Evolutionary conservation across 2,888 invertebrate species (phyloP).

Genomic region (Neoaliturus tenellus): DNA sequence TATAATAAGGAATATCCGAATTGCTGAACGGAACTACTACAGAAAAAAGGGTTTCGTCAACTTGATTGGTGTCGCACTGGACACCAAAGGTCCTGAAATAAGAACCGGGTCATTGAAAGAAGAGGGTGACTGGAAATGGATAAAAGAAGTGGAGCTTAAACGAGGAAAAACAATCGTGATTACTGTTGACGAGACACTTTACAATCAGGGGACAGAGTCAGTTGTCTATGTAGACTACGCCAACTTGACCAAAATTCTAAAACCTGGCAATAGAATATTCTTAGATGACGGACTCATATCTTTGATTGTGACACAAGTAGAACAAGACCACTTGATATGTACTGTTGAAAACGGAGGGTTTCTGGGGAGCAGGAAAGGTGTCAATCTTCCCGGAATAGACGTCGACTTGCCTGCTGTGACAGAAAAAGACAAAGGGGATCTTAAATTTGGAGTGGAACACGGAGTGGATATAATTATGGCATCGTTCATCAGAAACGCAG

Average conservation of each 20-base stretch:
- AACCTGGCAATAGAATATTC: too few species aligned
- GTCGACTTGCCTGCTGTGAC: conserved; percentile 98
- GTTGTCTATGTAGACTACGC: too few species aligned
- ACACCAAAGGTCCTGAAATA: conserved; percentile 99
- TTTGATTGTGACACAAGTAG: conserved; percentile 65
- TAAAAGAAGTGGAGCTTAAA: conserved; percentile 73
- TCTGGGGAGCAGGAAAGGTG: conserved; percentile 96
- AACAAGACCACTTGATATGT: conserved; percentile 80
- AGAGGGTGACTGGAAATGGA: conserved; percentile 77
- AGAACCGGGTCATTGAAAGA: conserved; percentile 89
- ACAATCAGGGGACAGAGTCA: too few species aligned
- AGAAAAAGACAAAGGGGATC: conserved; percentile 96
- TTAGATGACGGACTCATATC: too few species aligned
- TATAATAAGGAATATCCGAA: conserved; percentile 92
- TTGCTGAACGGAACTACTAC: conserved; percentile 87
- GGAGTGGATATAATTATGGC: conserved; percentile 98
- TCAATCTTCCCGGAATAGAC: conserved; percentile 96
- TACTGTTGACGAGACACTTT: too few species aligned
- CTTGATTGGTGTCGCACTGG: conserved; percentile 96
- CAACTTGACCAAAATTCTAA: too few species aligned
- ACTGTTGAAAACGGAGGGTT: conserved; percentile 96
- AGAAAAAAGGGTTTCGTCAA: conserved; percentile 82
- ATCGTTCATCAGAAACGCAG: conserved; percentile 96
- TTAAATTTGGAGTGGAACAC: conserved; percentile 93
- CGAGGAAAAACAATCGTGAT: not conserved